Evolutionary conservation across 1,140 invertebrate species (phyloP).

Genomic region (Drosophila setifemur): DNA sequence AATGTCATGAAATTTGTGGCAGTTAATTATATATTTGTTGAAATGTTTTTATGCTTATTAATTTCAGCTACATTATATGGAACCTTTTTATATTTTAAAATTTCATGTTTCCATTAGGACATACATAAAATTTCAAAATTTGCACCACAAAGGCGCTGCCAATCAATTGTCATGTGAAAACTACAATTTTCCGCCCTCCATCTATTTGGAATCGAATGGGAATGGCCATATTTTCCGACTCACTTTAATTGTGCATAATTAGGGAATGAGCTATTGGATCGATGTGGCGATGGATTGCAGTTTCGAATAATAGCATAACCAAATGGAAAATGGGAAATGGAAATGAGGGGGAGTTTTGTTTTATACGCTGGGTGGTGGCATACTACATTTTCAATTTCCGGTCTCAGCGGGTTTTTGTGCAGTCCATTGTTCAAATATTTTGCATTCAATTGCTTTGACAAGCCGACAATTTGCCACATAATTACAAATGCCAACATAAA

Average conservation of each 20-base stretch:
- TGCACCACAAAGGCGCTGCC: background rate
- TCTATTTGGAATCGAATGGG: background rate
- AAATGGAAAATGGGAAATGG: constrained; percentile 1
- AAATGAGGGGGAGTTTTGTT: background rate
- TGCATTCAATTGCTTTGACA: constrained; percentile 33
- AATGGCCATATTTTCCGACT: constrained; percentile 5
- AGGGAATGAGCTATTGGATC: background rate
- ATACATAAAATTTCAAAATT: background rate
- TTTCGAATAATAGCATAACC: constrained; percentile 4
- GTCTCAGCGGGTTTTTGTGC: constrained; percentile 43
- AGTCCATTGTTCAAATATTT: constrained; percentile 51
- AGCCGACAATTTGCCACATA: constrained; percentile 51
- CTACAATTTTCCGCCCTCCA: background rate
- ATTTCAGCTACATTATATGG: too few species aligned
- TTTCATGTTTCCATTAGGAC: background rate
- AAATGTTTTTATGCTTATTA: too few species aligned
- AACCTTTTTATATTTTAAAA: too few species aligned
- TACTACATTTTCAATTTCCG: constrained; percentile 57
- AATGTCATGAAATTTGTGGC: too few species aligned
- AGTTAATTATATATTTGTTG: too few species aligned
- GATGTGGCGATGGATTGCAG: background rate
- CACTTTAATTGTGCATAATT: constrained; percentile 10
- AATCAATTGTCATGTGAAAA: background rate
- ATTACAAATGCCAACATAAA: constrained; percentile 26
- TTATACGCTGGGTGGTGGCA: background rate